phyloP scores from a whole-genome alignment of 2,113 vertebrate genomes.

The cattle (Bos taurus) region DNA sequence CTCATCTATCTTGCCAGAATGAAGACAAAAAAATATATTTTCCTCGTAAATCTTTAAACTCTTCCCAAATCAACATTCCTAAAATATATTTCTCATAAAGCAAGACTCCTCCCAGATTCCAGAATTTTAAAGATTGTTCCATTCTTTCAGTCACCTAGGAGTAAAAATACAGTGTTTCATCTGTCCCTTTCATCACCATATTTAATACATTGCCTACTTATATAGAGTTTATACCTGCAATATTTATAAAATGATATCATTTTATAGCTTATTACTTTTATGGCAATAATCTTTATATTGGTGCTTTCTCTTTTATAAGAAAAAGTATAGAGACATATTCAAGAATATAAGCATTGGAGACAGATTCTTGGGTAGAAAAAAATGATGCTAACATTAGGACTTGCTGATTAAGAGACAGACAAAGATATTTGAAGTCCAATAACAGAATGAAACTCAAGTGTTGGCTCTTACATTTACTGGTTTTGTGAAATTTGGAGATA shows the following conservation, averaged over 20 bases:
- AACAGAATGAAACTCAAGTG: neutral
- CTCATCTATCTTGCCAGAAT: neutral
- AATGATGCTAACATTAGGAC: neutral
- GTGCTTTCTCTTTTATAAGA: neutral
- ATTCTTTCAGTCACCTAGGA: neutral
- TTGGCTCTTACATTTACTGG: neutral
- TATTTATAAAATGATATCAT: neutral
- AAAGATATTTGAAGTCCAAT: neutral
- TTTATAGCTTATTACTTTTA: neutral
- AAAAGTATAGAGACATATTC: neutral
- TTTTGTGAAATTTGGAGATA: neutral
- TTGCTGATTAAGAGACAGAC: neutral
- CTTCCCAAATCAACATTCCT: neutral
- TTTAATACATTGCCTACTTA: neutral
- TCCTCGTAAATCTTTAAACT: neutral
- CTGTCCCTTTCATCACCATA: neutral
- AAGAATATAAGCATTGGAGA: neutral
- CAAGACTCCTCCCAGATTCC: neutral
- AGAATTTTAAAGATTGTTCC: neutral
- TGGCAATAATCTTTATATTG: neutral
- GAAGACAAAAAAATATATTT: neutral
- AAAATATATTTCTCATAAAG: neutral
- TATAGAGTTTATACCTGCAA: neutral
- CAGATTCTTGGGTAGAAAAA: neutral
- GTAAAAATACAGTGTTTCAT: neutral